phyloP scores from a whole-genome alignment of 1,140 invertebrate genomes.

The Conus ventricosus region DNA sequence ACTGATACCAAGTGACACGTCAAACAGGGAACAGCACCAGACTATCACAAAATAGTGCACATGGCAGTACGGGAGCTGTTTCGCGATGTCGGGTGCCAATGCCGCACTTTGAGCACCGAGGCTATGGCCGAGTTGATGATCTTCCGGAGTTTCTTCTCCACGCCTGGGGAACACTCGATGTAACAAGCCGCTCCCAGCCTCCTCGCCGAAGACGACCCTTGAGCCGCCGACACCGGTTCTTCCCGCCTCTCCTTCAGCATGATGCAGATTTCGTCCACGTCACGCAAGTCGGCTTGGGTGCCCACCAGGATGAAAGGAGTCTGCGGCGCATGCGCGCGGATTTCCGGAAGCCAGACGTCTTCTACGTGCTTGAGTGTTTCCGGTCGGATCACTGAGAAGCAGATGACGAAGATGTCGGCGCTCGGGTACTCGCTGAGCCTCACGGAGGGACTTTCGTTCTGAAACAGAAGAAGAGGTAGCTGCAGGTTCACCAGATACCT shows the following conservation, averaged over 20 bases:
- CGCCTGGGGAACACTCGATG: constrained; percentile 74
- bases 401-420: constrained; percentile 66
- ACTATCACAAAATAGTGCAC: constrained; percentile 31
- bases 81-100: background rate
- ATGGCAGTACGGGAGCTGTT: too few relatives aligned
- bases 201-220: constrained; percentile 47
- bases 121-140: constrained; percentile 57
- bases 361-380: constrained; percentile 61
- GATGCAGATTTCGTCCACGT: constrained; percentile 38
- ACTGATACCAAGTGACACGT: too few relatives aligned
- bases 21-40: too few relatives aligned
- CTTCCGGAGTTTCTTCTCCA: constrained; percentile 57
- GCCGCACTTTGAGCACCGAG: constrained; percentile 46
- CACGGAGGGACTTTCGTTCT: constrained; percentile 49
- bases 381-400: constrained; percentile 61
- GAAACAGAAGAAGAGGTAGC: background rate
- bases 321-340: constrained; percentile 46
- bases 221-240: constrained; percentile 42
- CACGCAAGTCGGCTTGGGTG: constrained; percentile 61
- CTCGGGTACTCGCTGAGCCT: constrained; percentile 45
- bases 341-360: constrained; percentile 63
- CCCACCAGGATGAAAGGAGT: constrained; percentile 63
- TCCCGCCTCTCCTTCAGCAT: constrained; percentile 43
- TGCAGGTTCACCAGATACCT: background rate
- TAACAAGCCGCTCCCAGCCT: constrained; percentile 55